These are phyloP conservation scores for Madoqua kirkii DNA, from an alignment of 2,113 vertebrate species.

Conservation along the genomic window DNA sequence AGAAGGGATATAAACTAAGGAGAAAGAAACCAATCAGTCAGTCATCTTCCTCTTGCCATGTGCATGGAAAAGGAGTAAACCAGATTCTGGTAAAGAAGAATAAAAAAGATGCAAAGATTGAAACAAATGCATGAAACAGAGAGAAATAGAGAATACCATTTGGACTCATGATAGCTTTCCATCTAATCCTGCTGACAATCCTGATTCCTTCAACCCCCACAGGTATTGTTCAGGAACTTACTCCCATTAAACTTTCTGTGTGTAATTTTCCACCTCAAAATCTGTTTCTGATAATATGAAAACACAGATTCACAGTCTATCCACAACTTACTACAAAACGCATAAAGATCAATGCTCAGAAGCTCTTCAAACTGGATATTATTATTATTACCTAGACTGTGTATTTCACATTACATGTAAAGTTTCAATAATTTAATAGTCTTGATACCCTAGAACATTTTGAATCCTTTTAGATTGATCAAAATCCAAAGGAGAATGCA, in stretches of 20 bases:
- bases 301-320: background rate
- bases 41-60: background rate
- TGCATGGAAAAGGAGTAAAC: background rate
- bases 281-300: background rate
- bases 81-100: background rate
- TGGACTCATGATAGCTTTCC: background rate
- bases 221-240: background rate
- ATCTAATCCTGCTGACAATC: background rate
- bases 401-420: background rate
- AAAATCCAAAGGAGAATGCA: background rate
- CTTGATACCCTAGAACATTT: background rate
- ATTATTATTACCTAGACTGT: background rate
- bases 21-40: background rate
- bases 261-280: background rate
- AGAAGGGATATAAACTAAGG: background rate
- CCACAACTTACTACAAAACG: background rate
- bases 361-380: background rate
- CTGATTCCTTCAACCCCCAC: background rate
- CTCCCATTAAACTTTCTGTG: background rate
- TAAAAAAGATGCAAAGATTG: background rate
- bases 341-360: background rate
- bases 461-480: background rate
- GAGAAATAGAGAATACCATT: background rate
- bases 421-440: background rate
- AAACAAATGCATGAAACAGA: background rate